phyloP scores from a whole-genome alignment of 1,140 invertebrate genomes.

The Hyphantria cunea region DNA sequence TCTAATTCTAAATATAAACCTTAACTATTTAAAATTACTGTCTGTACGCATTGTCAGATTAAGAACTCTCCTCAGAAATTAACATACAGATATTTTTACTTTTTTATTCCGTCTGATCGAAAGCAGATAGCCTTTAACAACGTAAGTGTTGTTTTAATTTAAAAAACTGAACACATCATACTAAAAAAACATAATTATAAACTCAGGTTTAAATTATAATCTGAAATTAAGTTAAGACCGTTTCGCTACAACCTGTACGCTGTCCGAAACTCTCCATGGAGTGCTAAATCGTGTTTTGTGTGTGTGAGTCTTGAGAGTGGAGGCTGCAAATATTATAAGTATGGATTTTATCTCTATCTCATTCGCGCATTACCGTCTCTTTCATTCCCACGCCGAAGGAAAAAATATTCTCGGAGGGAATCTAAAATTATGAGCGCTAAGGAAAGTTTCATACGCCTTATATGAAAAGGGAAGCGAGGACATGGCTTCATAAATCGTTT shows the following conservation, averaged over 20 bases:
- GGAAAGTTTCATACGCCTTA: constrained; percentile 52
- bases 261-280: constrained; percentile 69
- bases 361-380: constrained; percentile 52
- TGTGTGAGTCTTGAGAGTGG: constrained; percentile 66
- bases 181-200: no score
- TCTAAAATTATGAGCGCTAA: constrained; percentile 71
- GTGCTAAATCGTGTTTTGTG: constrained; percentile 61
- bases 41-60: no score
- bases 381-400: constrained; percentile 57
- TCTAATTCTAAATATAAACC: no score
- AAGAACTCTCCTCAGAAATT: no score
- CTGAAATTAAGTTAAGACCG: not conserved
- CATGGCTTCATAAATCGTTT: constrained; percentile 55
- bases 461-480: constrained; percentile 62
- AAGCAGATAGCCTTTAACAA: no score
- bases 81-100: no score
- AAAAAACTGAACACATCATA: no score
- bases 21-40: no score
- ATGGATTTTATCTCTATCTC: constrained; percentile 76
- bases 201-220: not conserved
- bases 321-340: constrained; percentile 80
- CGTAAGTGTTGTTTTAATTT: no score
- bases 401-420: constrained; percentile 72
- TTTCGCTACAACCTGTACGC: constrained; percentile 48
- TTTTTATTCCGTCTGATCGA: no score